Conservation (phyloP, 2,888 invertebrate genomes). For the Nephrotoma flavescens region DNA sequence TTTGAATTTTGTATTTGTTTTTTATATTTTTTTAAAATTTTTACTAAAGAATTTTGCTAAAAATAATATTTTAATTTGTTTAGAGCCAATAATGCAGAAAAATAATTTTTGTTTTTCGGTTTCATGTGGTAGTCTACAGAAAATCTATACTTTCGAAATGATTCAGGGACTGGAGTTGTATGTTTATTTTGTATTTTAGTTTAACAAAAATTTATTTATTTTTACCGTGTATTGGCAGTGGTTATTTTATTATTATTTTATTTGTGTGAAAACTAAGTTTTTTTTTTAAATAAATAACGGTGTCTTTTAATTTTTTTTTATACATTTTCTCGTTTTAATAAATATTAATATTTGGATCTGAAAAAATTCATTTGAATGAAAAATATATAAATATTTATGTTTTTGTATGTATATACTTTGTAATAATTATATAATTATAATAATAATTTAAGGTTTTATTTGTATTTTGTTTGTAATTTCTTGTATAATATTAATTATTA, state of each 20-base stretch:
- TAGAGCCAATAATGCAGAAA: background rate
- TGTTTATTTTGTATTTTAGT: background rate
- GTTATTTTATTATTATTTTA: background rate
- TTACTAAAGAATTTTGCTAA: background rate
- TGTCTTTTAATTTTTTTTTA: background rate
- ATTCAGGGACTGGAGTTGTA: background rate
- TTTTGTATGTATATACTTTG: background rate
- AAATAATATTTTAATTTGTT: background rate
- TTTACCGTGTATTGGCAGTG: background rate
- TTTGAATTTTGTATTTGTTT: background rate
- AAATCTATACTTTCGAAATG: background rate
- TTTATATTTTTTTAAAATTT: background rate
- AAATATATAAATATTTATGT: conserved; percentile 2
- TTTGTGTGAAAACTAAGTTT: background rate
- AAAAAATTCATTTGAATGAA: conserved; percentile 2
- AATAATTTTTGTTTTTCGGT: background rate
- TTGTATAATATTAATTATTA: conserved; percentile 5
- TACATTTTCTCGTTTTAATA: background rate
- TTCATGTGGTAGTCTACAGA: background rate
- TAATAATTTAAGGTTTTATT: background rate
- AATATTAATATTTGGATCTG: conserved; percentile 2
- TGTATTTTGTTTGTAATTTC: conserved; percentile 8
- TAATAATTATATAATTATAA: background rate
- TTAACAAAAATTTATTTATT: background rate
- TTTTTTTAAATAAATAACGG: background rate